phyloP scores from a whole-genome alignment of 64 coral and sea anemone species.

The Hydrozoanthus tunicans region DNA sequence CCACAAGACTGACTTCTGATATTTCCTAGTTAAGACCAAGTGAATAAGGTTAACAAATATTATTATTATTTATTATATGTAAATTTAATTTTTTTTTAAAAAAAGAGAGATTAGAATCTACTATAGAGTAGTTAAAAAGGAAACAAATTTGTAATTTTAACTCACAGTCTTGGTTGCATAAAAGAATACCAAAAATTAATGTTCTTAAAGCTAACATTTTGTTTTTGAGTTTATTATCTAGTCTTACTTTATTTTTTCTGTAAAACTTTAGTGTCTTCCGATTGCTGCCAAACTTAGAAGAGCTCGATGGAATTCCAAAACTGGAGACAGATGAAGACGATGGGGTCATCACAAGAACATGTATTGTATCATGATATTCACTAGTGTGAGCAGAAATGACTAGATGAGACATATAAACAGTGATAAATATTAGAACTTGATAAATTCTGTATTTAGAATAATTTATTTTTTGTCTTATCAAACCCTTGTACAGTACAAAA shows the following conservation, averaged over 20 bases:
- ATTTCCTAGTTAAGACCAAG: no score
- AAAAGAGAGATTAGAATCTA: no score
- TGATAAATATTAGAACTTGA: neutral
- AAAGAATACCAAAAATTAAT: neutral
- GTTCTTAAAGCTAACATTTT: neutral
- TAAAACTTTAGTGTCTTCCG: neutral
- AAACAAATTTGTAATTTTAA: no score
- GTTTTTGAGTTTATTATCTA: neutral
- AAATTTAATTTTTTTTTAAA: no score
- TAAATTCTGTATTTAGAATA: no score
- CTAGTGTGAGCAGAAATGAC: neutral
- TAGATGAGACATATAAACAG: neutral
- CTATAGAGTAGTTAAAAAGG: no score
- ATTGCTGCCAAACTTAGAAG: constrained; percentile 68
- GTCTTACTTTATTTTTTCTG: neutral
- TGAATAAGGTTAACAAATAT: no score
- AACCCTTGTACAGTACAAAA: no score
- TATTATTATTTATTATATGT: no score
- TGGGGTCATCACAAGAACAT: constrained; percentile 61
- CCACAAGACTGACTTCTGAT: no score
- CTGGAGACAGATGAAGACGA: constrained; percentile 69
- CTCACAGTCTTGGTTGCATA: no score
- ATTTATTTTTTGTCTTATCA: no score
- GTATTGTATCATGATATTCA: constrained; percentile 79
- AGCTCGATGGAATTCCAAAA: constrained; percentile 88